phyloP scores from a whole-genome alignment of 2,113 vertebrate genomes.

The Poeciliopsis turrubarensis region DNA sequence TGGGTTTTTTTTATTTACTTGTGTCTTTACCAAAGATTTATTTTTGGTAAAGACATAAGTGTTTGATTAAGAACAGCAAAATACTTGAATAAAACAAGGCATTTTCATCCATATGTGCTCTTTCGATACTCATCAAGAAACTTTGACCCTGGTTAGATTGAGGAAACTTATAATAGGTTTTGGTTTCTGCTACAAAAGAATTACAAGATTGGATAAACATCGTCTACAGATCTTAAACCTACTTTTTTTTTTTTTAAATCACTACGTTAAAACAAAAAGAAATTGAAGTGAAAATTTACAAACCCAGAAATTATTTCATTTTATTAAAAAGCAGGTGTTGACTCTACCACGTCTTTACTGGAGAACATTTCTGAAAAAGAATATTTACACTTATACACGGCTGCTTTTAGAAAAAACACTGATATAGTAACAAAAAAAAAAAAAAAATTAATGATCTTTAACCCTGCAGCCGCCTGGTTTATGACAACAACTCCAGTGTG shows the following conservation, averaged over 20 bases:
- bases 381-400: conserved; percentile 69
- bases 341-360: conserved; percentile 14
- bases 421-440: background rate
- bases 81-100: too few relatives aligned
- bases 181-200: background rate
- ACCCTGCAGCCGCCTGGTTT: conserved; percentile 10
- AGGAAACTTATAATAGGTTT: background rate
- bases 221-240: background rate
- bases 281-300: conserved; percentile 1
- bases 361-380: conserved; percentile 12
- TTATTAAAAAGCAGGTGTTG: conserved; percentile 42
- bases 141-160: background rate
- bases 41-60: background rate
- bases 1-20: background rate
- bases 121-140: background rate
- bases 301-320: conserved; percentile 19
- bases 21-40: background rate
- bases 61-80: too few relatives aligned
- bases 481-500: conserved; percentile 34
- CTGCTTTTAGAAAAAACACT: background rate
- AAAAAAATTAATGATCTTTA: background rate
- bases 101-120: background rate
- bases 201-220: background rate
- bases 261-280: background rate
- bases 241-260: background rate